Percentiles rank a stretch among this genome's conserved stretches.
phyloP scores from a whole-genome alignment of 1,140 invertebrate genomes.

The Meloidogyne exigua region DNA sequence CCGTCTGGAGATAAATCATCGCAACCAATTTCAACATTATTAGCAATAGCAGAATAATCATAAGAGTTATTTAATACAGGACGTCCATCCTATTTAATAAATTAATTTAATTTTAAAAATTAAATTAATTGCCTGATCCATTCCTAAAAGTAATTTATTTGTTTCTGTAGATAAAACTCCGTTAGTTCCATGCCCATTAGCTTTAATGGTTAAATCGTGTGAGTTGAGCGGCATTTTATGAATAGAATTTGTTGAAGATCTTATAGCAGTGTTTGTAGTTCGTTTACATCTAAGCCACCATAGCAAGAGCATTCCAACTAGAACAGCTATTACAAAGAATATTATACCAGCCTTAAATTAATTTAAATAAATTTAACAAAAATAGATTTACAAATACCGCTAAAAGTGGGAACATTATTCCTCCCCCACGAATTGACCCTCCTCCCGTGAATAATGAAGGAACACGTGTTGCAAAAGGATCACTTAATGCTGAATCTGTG shows the following conservation, averaged over 20 bases:
- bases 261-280: slow-evolving; percentile 16
- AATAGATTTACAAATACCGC: not conserved
- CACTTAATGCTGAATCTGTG: slow-evolving; percentile 78
- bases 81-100: slow-evolving; percentile 45
- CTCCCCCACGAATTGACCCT: slow-evolving; percentile 18
- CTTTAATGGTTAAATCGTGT: slow-evolving; percentile 23
- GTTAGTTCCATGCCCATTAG: slow-evolving; percentile 25
- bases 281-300: slow-evolving; percentile 57
- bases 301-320: slow-evolving; percentile 65
- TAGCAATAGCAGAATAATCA: slow-evolving; percentile 5
- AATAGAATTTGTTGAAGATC: slow-evolving; percentile 22
- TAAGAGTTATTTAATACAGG: slow-evolving; percentile 53
- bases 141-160: slow-evolving; percentile 53
- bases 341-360: slow-evolving; percentile 21
- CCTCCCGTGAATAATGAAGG: slow-evolving; percentile 69
- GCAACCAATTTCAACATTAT: not conserved
- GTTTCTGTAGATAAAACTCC: slow-evolving; percentile 52
- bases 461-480: slow-evolving; percentile 70
- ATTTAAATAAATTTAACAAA: not conserved
- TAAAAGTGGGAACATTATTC: slow-evolving; percentile 21
- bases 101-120: not conserved
- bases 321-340: slow-evolving; percentile 47
- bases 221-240: slow-evolving; percentile 2
- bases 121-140: slow-evolving; percentile 18
- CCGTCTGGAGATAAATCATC: slow-evolving; percentile 11